Evolutionary conservation across 2,888 invertebrate genomes (phyloP), one percentile per base, ranked within the genome.

Genomic region (Lasioglossum morio): DNA sequence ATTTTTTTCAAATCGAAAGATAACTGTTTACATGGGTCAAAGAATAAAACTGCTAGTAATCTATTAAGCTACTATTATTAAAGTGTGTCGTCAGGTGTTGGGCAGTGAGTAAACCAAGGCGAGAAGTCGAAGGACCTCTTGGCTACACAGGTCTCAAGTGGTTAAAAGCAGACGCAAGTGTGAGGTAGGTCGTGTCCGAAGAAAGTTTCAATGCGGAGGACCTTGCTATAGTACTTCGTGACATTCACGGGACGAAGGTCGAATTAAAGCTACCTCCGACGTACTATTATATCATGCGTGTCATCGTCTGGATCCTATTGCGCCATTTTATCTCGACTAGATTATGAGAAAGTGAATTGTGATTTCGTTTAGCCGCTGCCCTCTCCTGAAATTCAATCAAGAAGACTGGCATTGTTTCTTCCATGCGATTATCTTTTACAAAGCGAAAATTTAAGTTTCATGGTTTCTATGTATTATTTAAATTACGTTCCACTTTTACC

Each of bases 161-260:
- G 73, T 78, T 70, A 46, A 73, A 69, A 79, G 70, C 5, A 43
- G 37, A 53, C 73, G 27, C 27, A 72, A 78, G 74, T 27, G 79
- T 89, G 82, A 81, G 88, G 85, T 77, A 89, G 89, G 88, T 89
- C 83, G 53, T 16, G 80, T 46, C 16, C 70, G 75, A 82, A 76
- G 88, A 81, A 89, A 88, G 85, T 90, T 88, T 76, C 82, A 46
- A 75, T 75, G 46, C 70, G 77, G 69, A 79, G 79, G 72, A 79
- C 69, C 79, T 81, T 72, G 14, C 43, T 46, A 37, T 80, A 85
- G 57, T 86, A 86, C 72, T 63, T 57, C 46, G 46, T 43, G 83
- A 82, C 87, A 86, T 81, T 86, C 79, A n/a, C 60, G 74, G 66
- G 53, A 77, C 77, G 80, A 75, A 89, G 82, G 77, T 76, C 74